These are phyloP conservation scores for Noctua comes DNA, from an alignment of 2,888 invertebrate genomes.

Conservation along the genomic window DNA sequence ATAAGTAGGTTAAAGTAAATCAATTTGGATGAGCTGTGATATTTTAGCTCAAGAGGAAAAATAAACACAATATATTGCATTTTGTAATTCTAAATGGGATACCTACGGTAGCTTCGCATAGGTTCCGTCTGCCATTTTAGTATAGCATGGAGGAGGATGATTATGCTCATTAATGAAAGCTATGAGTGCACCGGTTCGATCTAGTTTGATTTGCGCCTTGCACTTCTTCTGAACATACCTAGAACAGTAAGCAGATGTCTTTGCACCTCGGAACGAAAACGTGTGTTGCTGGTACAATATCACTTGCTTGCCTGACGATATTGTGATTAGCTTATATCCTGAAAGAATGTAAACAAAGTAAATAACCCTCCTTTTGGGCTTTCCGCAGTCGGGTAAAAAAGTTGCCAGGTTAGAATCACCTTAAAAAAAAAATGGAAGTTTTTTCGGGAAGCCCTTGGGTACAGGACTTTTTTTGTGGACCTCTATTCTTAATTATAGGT, in stretches of 20 bases:
- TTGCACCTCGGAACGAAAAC: conserved; percentile 46
- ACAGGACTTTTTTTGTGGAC: background rate
- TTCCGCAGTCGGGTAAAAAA: too few species aligned
- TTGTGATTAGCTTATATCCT: conserved; percentile 35
- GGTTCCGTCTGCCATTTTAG: background rate
- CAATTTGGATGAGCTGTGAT: background rate
- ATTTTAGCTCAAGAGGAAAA: background rate
- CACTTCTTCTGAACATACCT: conserved; percentile 37
- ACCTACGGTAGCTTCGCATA: conserved; percentile 15
- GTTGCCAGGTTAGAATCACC: background rate
- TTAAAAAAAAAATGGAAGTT: background rate
- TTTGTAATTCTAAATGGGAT: background rate
- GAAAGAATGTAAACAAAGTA: conserved; percentile 5
- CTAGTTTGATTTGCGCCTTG: conserved; percentile 19
- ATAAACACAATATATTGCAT: background rate
- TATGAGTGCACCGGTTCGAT: conserved; percentile 8
- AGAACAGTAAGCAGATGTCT: conserved; percentile 29
- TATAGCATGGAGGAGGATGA: conserved; percentile 32
- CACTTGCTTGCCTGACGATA: conserved; percentile 51
- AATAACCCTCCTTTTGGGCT: too few species aligned
- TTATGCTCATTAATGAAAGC: conserved; percentile 23
- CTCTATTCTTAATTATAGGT: background rate
- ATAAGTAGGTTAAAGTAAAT: background rate
- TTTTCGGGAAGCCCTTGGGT: background rate
- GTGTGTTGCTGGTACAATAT: conserved; percentile 56